A percentile compares a stretch with the other conserved stretches of the same genome.
phyloP scores from a whole-genome alignment of 2,113 vertebrate genomes.

The Centrocercus urophasianus region DNA sequence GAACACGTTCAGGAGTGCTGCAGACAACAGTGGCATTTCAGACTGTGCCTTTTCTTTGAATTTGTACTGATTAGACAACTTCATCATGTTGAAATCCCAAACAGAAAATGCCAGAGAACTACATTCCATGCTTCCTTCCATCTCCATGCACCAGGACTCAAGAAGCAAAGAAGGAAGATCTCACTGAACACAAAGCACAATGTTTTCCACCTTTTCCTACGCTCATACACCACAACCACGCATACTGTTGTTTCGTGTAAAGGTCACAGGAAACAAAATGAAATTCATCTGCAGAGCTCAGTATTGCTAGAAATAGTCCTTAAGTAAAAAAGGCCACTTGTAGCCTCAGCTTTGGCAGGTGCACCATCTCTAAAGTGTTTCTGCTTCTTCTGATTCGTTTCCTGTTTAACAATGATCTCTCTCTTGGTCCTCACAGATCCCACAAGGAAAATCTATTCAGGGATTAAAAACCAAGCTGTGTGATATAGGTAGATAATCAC shows the following conservation, averaged over 20 bases:
- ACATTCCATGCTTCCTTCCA: not conserved
- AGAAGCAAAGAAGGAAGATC: not conserved
- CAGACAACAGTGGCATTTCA: not conserved
- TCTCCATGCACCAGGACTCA: not conserved
- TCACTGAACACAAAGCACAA: not conserved
- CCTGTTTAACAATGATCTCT: not conserved
- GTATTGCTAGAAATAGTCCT: not conserved
- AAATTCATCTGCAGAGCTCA: not conserved
- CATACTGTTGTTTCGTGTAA: not conserved
- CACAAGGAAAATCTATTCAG: not conserved
- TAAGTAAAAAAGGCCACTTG: not conserved
- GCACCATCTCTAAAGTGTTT: not conserved
- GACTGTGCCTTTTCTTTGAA: not conserved
- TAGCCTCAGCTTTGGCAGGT: not conserved
- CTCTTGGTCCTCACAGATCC: not conserved
- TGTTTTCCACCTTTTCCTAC: not conserved
- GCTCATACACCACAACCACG: not conserved
- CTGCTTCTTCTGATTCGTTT: not conserved
- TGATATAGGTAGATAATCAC: not conserved
- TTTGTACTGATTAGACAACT: not conserved
- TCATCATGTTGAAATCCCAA: not conserved
- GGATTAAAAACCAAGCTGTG: not conserved
- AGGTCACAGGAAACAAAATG: not conserved
- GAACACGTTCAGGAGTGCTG: not conserved
- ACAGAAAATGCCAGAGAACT: not conserved